phyloP scores from a whole-genome alignment of 2,113 vertebrate species.

The Spilogale gracilis region DNA sequence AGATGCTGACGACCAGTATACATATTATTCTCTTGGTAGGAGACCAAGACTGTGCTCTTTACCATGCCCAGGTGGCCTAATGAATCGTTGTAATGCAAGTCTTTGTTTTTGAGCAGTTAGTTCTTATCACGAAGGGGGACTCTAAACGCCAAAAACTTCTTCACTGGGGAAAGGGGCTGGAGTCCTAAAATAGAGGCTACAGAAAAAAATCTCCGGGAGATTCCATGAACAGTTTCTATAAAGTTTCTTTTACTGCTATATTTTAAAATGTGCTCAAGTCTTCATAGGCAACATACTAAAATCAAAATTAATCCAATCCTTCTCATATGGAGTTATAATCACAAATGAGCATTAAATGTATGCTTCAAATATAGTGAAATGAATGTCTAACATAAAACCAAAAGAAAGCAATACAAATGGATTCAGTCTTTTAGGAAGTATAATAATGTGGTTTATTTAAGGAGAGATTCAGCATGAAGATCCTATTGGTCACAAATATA shows the following conservation, averaged over 20 bases:
- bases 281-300: background rate
- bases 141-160: background rate
- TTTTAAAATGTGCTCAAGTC: constrained; percentile 42
- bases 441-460: constrained; percentile 30
- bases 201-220: background rate
- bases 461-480: constrained; percentile 14
- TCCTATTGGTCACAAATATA: constrained; percentile 60
- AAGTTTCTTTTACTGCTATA: background rate
- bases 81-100: background rate
- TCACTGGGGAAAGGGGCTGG: background rate
- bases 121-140: background rate
- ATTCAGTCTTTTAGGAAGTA: background rate
- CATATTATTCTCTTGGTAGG: background rate
- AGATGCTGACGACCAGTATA: background rate
- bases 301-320: constrained; percentile 24
- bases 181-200: background rate
- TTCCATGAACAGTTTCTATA: background rate
- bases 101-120: background rate
- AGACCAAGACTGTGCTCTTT: background rate
- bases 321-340: background rate
- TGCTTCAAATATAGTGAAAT: background rate
- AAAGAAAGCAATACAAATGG: background rate
- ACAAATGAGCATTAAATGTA: background rate
- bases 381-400: background rate
- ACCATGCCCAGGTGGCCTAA: background rate